Conservation (phyloP, 1,140 invertebrate genomes). For the Trichonephila clavata region DNA sequence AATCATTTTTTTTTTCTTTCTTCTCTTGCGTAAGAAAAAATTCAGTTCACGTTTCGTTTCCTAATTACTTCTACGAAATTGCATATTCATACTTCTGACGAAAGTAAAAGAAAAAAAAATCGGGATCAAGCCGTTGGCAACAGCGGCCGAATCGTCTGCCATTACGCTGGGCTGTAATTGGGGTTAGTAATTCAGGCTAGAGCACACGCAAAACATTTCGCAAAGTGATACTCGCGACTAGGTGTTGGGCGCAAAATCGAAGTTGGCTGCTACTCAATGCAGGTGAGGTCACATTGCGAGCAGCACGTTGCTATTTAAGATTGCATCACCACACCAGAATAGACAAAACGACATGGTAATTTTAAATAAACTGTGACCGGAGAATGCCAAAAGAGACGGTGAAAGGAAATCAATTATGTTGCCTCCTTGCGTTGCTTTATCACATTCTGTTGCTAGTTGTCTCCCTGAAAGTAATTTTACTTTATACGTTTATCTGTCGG, state of each 20-base stretch:
- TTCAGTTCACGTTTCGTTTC: constrained; percentile 42
- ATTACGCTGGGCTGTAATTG: constrained; percentile 29
- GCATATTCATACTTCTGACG: constrained; percentile 18
- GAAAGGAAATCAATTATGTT: too few species aligned
- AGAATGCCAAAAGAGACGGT: too few species aligned
- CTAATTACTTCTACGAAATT: constrained; percentile 56
- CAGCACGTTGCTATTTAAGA: not conserved
- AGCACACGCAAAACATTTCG: constrained; percentile 31
- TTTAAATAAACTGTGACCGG: too few species aligned
- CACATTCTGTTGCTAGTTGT: too few species aligned
- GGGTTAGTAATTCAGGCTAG: constrained; percentile 68
- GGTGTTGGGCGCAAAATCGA: not conserved
- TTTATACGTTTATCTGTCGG: too few species aligned
- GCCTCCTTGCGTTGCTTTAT: too few species aligned
- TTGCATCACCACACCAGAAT: too few species aligned
- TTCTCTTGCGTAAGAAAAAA: not conserved
- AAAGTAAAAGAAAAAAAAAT: constrained; percentile 11
- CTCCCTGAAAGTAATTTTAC: too few species aligned
- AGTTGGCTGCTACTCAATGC: not conserved
- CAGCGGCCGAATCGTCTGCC: constrained; percentile 35
- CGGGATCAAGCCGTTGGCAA: constrained; percentile 66
- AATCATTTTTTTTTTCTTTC: not conserved
- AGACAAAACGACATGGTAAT: too few species aligned
- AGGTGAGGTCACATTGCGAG: constrained; percentile 3
- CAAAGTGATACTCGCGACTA: constrained; percentile 2